Conservation (phyloP, 2,888 invertebrate genomes). For the Plebejus melissa region DNA sequence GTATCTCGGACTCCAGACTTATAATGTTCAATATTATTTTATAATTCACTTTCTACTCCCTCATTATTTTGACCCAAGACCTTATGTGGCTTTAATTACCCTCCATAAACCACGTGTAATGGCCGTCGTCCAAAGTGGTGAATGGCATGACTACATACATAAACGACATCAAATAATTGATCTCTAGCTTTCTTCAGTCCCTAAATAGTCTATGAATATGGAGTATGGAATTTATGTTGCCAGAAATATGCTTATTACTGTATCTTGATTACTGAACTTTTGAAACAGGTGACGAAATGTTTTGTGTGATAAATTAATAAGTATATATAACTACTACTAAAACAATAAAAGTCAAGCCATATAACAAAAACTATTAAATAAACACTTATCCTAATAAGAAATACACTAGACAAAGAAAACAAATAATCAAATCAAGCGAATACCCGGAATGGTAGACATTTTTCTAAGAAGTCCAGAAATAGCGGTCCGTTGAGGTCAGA, state of each 20-base stretch:
- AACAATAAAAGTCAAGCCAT: neutral
- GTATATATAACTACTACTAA: neutral
- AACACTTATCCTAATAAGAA: neutral
- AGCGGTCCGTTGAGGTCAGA: slow-evolving; percentile 9
- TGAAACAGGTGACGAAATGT: neutral
- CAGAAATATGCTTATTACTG: neutral
- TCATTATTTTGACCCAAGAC: neutral
- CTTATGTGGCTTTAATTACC: slow-evolving; percentile 12
- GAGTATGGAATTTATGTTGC: neutral
- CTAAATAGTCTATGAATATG: neutral
- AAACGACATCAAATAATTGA: neutral
- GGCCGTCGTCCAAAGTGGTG: slow-evolving; percentile 17
- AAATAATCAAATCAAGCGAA: neutral
- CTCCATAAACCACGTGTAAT: slow-evolving; percentile 13
- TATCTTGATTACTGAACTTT: neutral
- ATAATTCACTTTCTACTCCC: neutral
- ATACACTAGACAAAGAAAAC: neutral
- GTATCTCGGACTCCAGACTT: neutral
- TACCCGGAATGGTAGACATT: neutral
- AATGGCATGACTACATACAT: slow-evolving; percentile 21
- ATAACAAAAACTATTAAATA: neutral
- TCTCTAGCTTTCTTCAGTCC: neutral
- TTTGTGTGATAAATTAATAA: neutral
- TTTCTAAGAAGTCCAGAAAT: slow-evolving; percentile 19
- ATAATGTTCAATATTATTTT: neutral